Percentiles rank a stretch among this genome's conserved stretches.
phyloP scores from a whole-genome alignment of 2,888 invertebrate genomes.

The Cataglyphis livida region DNA sequence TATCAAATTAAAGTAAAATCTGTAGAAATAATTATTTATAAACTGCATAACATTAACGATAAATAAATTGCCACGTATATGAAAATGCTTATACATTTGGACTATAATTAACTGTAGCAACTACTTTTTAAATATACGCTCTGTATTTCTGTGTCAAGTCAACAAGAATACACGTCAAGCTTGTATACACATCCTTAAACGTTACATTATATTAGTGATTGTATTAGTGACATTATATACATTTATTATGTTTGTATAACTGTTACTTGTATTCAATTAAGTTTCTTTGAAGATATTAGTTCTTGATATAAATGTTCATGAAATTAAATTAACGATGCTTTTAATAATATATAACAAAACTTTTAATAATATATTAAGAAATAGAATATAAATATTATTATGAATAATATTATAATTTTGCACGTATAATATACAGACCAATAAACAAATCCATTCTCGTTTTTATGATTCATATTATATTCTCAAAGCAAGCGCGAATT shows the following conservation, averaged over 20 bases:
- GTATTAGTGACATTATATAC: not conserved
- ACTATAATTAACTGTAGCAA: no score
- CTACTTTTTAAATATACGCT: not conserved
- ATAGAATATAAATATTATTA: not conserved
- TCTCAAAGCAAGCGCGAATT: conserved; percentile 3
- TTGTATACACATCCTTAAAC: not conserved
- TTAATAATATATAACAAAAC: not conserved
- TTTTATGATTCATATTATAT: not conserved
- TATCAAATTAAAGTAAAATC: not conserved
- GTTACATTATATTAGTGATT: not conserved
- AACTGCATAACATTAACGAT: not conserved
- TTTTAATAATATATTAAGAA: not conserved
- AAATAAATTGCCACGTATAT: not conserved
- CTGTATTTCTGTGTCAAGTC: no score
- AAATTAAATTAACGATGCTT: not conserved
- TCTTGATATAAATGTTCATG: not conserved
- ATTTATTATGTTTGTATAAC: not conserved
- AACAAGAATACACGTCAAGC: not conserved
- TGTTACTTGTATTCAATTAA: not conserved
- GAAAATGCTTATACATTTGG: not conserved
- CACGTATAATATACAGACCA: not conserved
- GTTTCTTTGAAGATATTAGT: not conserved
- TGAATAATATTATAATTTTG: not conserved
- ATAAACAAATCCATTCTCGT: not conserved
- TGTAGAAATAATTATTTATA: not conserved